Evolutionary conservation across 2,797 vertebrate species (phyloP), one percentile per base, ranked within the genome.

Genomic region (Loriculus beryllinus): DNA sequence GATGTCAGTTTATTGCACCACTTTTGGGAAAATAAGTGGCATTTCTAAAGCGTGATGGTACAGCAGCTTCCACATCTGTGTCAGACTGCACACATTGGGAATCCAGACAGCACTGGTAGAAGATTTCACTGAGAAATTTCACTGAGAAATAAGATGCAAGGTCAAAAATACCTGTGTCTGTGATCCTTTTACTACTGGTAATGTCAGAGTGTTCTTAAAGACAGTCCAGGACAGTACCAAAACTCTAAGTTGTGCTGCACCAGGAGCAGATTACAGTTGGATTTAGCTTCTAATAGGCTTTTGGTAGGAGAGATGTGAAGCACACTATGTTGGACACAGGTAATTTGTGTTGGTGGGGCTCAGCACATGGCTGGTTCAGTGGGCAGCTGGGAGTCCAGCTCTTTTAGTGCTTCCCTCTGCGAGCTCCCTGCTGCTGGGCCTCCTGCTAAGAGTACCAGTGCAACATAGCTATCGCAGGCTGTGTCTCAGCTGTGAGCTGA

Each of bases 381-480:
- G 33, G 2, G 3, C 33, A 25, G 33, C 22, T 35, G 54, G n/a
- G 54, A 29, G 16, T 10, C 49, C 29, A 10, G 28, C 49, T 51
- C 26, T 57, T 35, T 22, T 22, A 1, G 1, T 57, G 56, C 37
- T 31, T 9, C 49, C 29, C 18, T 25, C 37, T 3, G 39, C 1
- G 1, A n/a, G 52, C 37, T 57, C 23, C 33, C 17, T n/a, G 43
- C 72, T 40, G 20, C 56, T 13, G 31, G 5, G 43, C 51, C 47
- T 43, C 23, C n/a, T 31, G 48, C 10, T 9, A 35, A 13, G 33
- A 16, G 22, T 21, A 37, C 13, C 21, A 4, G 4, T 9, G 17
- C 21, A 0, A 0, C 2, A 13, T 12, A 9, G 64, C 15, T 65
- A 0, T 9, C 3, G 0, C 4, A 9, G 48, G 57, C 52, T 48